A percentile compares a stretch with the other conserved stretches of the same genome.
Conservation (phyloP, 2,888 invertebrate species). For the Eupithecia insigniata region DNA sequence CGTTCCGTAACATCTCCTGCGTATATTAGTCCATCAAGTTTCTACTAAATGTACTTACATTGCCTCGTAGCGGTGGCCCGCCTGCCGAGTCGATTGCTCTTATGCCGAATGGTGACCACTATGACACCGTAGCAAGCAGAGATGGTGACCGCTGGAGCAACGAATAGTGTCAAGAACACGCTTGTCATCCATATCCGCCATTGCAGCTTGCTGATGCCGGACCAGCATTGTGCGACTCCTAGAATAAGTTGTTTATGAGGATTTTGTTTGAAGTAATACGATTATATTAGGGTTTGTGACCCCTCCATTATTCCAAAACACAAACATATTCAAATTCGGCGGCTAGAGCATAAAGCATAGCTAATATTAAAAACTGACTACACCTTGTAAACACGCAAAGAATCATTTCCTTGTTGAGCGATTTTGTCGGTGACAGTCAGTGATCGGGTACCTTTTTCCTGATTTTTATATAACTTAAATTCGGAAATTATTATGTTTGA, state of each 20-base stretch:
- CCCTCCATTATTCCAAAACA: background rate
- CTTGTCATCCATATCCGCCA: conserved; percentile 96
- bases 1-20: no score
- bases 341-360: background rate
- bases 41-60: conserved; percentile 59
- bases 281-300: background rate
- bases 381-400: background rate
- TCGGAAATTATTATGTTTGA: background rate
- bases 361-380: background rate
- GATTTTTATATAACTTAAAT: background rate
- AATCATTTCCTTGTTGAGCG: background rate
- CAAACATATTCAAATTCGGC: background rate
- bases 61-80: conserved; percentile 70
- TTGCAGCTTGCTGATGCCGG: conserved; percentile 88
- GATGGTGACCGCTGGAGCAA: conserved; percentile 94
- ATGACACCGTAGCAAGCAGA: conserved; percentile 96
- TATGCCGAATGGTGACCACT: conserved; percentile 95
- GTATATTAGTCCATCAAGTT: no score
- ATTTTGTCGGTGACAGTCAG: background rate
- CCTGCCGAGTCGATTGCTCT: conserved; percentile 85
- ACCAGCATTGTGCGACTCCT: conserved; percentile 94
- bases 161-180: conserved; percentile 91
- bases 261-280: background rate
- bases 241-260: background rate
- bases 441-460: background rate